phyloP scores from a whole-genome alignment of 2,888 invertebrate species.

The Gandaritis pyraliata region DNA sequence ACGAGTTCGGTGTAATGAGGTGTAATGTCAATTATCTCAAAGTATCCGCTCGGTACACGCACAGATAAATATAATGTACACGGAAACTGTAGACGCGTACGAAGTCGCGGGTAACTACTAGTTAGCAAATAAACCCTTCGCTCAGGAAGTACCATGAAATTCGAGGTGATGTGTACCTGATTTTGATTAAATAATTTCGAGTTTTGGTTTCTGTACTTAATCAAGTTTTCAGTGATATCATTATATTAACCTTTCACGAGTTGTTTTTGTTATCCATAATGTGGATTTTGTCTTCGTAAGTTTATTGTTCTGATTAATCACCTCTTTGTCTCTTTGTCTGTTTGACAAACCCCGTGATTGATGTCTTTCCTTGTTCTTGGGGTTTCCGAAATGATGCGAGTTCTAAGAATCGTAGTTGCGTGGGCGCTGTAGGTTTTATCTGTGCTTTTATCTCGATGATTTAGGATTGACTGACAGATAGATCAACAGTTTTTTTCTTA shows the following conservation, averaged over 20 bases:
- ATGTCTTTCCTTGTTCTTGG: conserved; percentile 20
- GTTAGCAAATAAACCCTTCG: too few relatives aligned
- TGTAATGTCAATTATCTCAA: too few relatives aligned
- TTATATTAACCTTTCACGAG: neutral
- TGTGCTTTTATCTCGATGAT: conserved; percentile 14
- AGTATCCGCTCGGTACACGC: too few relatives aligned
- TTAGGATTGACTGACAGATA: conserved; percentile 1
- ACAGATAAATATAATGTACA: too few relatives aligned
- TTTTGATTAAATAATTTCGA: too few relatives aligned
- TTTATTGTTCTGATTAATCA: conserved; percentile 29
- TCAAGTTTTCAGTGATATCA: neutral
- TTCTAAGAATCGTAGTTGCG: conserved; percentile 23
- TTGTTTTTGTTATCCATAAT: conserved; percentile 22
- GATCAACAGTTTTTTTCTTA: neutral
- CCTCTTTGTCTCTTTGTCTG: conserved; percentile 31
- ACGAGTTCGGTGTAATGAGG: too few relatives aligned
- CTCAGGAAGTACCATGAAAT: too few relatives aligned
- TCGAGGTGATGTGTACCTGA: too few relatives aligned
- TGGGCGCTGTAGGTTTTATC: conserved; percentile 19
- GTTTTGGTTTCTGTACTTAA: neutral
- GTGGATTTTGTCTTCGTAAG: conserved; percentile 20
- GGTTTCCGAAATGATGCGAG: conserved; percentile 5
- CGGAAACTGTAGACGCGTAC: too few relatives aligned
- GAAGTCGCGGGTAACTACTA: too few relatives aligned
- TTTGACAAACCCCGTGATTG: conserved; percentile 31